These are phyloP conservation scores for Arnoldichthys spilopterus DNA, from an alignment of 2,797 vertebrate genomes.

Conservation along the genomic window DNA sequence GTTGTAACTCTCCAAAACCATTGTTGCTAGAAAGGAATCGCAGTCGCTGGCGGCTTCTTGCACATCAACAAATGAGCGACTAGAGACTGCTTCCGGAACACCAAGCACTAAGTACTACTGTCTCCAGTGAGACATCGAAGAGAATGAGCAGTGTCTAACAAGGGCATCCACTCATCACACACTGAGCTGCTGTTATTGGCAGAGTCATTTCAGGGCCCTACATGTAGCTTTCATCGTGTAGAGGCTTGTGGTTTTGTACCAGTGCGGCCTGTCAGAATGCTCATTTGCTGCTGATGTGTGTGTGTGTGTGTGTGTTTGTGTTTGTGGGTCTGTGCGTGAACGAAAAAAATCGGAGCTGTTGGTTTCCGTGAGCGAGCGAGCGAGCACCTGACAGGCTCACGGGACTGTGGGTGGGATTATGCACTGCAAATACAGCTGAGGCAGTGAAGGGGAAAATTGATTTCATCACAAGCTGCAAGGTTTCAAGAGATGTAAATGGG, in stretches of 20 bases:
- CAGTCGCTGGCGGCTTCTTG: neutral
- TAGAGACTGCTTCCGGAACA: neutral
- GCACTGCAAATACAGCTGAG: conserved; percentile 34
- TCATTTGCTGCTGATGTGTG: neutral
- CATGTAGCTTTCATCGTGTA: neutral
- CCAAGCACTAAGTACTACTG: conserved; percentile 6
- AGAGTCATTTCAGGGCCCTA: conserved; percentile 29
- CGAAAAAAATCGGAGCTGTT: conserved; percentile 19
- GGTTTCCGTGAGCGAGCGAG: conserved; percentile 1
- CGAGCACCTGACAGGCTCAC: neutral
- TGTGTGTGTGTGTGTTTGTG: neutral
- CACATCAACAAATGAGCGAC: conserved; percentile 6
- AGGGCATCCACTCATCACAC: conserved; percentile 34
- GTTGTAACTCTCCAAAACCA: neutral
- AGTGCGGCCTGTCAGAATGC: neutral
- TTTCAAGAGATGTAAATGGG: conserved; percentile 40
- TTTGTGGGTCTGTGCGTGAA: neutral
- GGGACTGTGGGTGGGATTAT: conserved; percentile 35
- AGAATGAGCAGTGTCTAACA: neutral
- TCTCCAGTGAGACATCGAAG: conserved; percentile 24
- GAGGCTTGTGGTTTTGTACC: neutral
- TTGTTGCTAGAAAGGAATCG: neutral
- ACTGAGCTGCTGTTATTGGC: conserved; percentile 19
- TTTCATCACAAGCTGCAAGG: conserved; percentile 44
- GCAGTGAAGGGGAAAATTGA: conserved; percentile 41